Percentiles rank a stretch among this genome's conserved stretches.
These are phyloP conservation scores for Anarsia innoxiella DNA, from an alignment of 2,888 invertebrate species.

Conservation along the genomic window DNA sequence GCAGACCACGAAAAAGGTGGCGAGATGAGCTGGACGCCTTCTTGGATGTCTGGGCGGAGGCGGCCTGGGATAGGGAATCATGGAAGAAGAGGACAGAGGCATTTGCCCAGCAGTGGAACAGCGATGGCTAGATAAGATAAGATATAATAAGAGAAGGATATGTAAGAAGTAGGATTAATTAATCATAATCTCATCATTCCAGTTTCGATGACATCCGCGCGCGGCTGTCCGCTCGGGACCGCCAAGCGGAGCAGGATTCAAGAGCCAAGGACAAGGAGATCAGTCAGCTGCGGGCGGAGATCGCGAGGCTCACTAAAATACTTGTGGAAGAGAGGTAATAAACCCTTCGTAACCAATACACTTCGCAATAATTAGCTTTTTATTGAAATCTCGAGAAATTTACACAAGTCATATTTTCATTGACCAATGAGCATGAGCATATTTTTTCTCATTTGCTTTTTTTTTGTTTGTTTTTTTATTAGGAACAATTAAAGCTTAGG, in stretches of 20 bases:
- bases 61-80: no score
- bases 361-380: neutral
- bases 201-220: conserved; percentile 70
- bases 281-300: conserved; percentile 50
- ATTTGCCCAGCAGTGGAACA: neutral
- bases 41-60: neutral
- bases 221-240: conserved; percentile 42
- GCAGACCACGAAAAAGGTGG: no score
- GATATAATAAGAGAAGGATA: neutral
- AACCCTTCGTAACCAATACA: neutral
- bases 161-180: neutral
- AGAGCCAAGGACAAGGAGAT: conserved; percentile 52
- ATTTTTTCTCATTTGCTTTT: neutral
- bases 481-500: neutral
- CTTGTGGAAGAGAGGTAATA: conserved; percentile 56
- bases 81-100: no score
- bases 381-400: no score
- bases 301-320: conserved; percentile 60
- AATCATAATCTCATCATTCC: conserved; percentile 6
- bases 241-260: conserved; percentile 45
- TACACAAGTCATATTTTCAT: no score
- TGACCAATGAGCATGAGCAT: no score
- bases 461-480: neutral
- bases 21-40: neutral
- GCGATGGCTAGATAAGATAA: neutral